Conservation (phyloP, 2,888 invertebrate genomes). For the Tridacna crocea region DNA sequence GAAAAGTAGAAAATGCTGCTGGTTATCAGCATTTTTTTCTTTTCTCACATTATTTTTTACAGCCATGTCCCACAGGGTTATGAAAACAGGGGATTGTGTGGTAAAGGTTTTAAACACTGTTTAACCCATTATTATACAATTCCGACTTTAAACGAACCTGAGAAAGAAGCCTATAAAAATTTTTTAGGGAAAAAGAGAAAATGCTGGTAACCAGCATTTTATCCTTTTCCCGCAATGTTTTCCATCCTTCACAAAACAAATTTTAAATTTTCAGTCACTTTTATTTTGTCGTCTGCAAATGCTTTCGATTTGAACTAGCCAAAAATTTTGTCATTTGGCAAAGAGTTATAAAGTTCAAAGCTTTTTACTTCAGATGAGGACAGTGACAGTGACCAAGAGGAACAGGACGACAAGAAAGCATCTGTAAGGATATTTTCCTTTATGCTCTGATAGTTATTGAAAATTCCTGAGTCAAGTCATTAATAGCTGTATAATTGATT, state of each 20-base stretch:
- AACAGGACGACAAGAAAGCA: constrained; percentile 81
- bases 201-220: neutral
- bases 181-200: neutral
- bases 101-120: too few relatives aligned
- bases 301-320: neutral
- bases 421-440: constrained; percentile 67
- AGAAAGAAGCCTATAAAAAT: neutral
- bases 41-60: too few relatives aligned
- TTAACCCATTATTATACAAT: neutral
- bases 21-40: too few relatives aligned
- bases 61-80: too few relatives aligned
- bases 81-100: too few relatives aligned
- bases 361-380: constrained; percentile 79
- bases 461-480: neutral
- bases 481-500: too few relatives aligned
- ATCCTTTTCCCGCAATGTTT: neutral
- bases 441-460: neutral
- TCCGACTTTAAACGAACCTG: neutral
- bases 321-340: neutral
- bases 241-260: neutral
- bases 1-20: too few relatives aligned
- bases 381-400: constrained; percentile 84
- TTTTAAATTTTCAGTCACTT: neutral
- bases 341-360: neutral
- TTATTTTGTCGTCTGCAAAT: neutral